Evolutionary conservation across 2,113 vertebrate genomes (phyloP), one percentile per base, ranked within the genome.

Genomic region (Tachysurus vachellii): DNA sequence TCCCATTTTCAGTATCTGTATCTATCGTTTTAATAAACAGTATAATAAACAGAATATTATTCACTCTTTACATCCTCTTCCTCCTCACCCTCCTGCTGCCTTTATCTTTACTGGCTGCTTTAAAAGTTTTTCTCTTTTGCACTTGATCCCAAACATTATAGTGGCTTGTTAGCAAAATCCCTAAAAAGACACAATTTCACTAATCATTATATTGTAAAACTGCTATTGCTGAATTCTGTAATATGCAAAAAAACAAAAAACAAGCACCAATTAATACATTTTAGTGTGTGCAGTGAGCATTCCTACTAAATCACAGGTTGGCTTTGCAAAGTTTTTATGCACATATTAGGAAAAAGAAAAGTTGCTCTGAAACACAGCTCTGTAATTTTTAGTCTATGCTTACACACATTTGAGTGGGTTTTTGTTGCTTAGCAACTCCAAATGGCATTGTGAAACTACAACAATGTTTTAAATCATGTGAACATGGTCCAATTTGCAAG

Each of bases 81-180:
- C 80, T 99, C 98, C 64, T 98, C 97, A 0, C 92, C 96, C 11
- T 99, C 97, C 86, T 98, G 97, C 0, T 97, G 97, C 87, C 99
- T 97, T 50, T 95, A 98, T 97, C 93, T 99, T 99, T 0, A 99
- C 97, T 26, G 97, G 97, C 0, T 96, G 89, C 91, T 57, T 4
- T 47, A 77, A 50, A 99, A 98, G 91, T 94, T 96, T 91, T 95
- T 98, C 82, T 96, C 96, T n/a, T 95, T 96, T 19, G 95, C 92
- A 80, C 96, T 97, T 97, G 85, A 31, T 66, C n/a, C 28, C n/a
- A 66, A 36, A 36, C 28, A 71, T 1, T 71, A 71, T 36, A 19
- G n/a, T 31, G 13, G 11, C 14, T 5, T 68, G 64, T 44, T 71
- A 8, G 3, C 68, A 71, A 42, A 75, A 75, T 47, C 19, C 10